Evolutionary conservation across 2,113 vertebrate genomes (phyloP), one percentile per base, ranked within the genome.

Genomic region (Chiloscyllium plagiosum): DNA sequence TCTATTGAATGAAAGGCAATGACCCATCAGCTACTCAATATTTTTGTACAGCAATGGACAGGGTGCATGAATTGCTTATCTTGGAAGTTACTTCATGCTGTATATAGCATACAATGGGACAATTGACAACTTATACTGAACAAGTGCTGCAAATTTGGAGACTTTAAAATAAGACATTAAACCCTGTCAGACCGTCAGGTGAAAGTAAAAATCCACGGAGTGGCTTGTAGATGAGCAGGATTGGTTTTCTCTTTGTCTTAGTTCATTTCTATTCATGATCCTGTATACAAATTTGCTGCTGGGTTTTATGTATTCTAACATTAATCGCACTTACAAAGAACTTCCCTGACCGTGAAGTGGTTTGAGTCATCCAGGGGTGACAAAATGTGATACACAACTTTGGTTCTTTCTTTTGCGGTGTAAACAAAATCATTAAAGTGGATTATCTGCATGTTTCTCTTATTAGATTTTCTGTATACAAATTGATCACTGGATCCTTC

Each of bases 1-100:
- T 72, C 56, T 94, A 93, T 95, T 95, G 94, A 95, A 72, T 19
- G 42, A 52, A 93, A 66, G 61, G 61, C n/a, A 92, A n/a, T 65
- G 26, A n/a, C 19, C 37, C 80, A 42, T 83, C 37, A 83, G 50
- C 52, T 89, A 33, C 52, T 94, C 29, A 93, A 66, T 92, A 92
- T 92, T 19, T 92, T 37, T 68, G 20, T 65, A 94, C 66, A 15
- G 37, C 65, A 94, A 68, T 69, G 90, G 33, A 68, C 65, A 66
- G 33, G n/a, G 10, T 69, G 90, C 90, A 69, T 94, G 33, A 22
- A 94, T 37, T 68, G n/a, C 37, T 94, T 69, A 42, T 33, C 24
- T 61, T 90, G 87, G 61, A 61, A 61, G 42, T 50, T 24, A 50
- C 19, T 50, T 24, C 52, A 90, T 13, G 33, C 33, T 66, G 33